Percentiles rank a stretch among this genome's conserved stretches.
Evolutionary conservation across 2,888 invertebrate genomes (phyloP).

Genomic region (Spisula subtruncata): DNA sequence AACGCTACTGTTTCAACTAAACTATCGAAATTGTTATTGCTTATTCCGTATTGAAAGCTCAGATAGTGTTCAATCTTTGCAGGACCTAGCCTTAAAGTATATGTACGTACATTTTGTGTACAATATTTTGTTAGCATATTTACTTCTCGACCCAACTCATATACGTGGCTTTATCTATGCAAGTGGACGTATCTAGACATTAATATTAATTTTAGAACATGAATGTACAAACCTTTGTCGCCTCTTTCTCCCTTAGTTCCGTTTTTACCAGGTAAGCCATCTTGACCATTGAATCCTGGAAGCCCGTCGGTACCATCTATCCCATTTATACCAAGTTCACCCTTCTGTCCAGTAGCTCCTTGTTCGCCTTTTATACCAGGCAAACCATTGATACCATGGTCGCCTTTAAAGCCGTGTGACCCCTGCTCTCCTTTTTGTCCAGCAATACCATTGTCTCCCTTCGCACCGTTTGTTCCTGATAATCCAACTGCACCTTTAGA

Average conservation of each 20-base stretch:
- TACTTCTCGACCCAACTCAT: too few species aligned
- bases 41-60: too few species aligned
- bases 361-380: slow-evolving; percentile 50
- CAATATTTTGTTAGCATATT: too few species aligned
- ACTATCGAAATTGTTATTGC: too few species aligned
- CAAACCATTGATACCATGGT: slow-evolving; percentile 40
- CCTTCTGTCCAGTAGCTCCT: slow-evolving; percentile 49
- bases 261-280: slow-evolving; percentile 46
- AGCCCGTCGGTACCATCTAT: slow-evolving; percentile 47
- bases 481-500: slow-evolving; percentile 28
- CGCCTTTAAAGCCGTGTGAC: slow-evolving; percentile 52
- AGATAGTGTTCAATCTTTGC: too few species aligned
- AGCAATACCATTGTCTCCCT: slow-evolving; percentile 47
- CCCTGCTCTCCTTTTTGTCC: slow-evolving; percentile 64
- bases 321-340: slow-evolving; percentile 53
- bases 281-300: not conserved
- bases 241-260: slow-evolving; percentile 58
- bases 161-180: too few species aligned
- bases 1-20: too few species aligned
- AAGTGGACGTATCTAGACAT: not conserved
- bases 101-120: too few species aligned
- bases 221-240: slow-evolving; percentile 32
- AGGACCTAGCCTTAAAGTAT: too few species aligned
- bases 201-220: not conserved
- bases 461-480: slow-evolving; percentile 47